Evolutionary conservation across 2,113 vertebrate species (phyloP).

Genomic region (Phodopus roborovskii): DNA sequence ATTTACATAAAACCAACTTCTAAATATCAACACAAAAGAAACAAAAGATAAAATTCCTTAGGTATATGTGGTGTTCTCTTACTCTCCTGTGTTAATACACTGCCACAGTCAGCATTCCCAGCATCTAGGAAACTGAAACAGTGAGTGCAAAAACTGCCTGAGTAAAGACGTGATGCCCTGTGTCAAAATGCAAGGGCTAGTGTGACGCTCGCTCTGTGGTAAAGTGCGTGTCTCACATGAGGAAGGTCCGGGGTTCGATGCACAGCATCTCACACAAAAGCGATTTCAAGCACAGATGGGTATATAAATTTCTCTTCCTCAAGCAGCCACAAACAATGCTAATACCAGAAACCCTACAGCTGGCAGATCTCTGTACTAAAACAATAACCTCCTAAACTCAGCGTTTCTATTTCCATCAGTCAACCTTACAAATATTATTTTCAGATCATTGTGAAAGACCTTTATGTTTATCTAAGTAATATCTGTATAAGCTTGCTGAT

Average conservation of each 20-base stretch:
- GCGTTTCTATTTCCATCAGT: not conserved
- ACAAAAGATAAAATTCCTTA: constrained; percentile 6
- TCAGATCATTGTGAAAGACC: not conserved
- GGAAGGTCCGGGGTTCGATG: not conserved
- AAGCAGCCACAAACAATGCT: not conserved
- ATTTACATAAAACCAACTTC: constrained; percentile 39
- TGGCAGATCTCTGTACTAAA: not conserved
- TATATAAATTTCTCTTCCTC: not conserved
- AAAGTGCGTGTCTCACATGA: not conserved
- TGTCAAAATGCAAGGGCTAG: not conserved
- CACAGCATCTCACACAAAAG: not conserved
- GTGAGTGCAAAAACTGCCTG: not conserved
- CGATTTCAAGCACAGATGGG: no score
- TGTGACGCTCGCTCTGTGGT: no score
- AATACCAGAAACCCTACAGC: not conserved
- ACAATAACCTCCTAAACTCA: not conserved
- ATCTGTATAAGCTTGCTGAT: not conserved
- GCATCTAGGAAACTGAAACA: not conserved
- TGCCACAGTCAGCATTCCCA: no score
- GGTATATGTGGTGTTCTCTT: not conserved
- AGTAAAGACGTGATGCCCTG: not conserved
- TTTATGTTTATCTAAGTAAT: not conserved
- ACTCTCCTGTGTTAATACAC: not conserved
- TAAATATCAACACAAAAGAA: constrained; percentile 31
- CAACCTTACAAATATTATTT: not conserved